These are phyloP conservation scores for Pteropus rufus DNA, from an alignment of 2,797 vertebrate genomes.

Conservation along the genomic window DNA sequence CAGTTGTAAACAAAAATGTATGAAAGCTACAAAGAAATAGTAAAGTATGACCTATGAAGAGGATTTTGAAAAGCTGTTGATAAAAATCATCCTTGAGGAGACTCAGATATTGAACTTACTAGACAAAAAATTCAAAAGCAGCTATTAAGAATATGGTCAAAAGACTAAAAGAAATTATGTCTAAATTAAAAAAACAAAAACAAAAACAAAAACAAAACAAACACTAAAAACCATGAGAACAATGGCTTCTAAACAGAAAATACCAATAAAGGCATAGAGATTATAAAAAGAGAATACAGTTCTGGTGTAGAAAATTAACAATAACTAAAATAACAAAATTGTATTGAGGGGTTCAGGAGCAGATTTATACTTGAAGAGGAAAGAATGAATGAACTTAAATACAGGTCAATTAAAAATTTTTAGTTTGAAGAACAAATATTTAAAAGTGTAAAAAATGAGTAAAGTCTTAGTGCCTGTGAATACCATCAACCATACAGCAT, in stretches of 20 bases:
- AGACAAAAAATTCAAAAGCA: not conserved
- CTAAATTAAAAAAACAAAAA: not conserved
- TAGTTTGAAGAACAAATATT: not conserved
- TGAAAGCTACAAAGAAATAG: not conserved
- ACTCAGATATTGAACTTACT: not conserved
- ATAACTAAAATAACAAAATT: not conserved
- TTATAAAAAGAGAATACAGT: not conserved
- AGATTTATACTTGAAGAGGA: not conserved
- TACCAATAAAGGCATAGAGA: not conserved
- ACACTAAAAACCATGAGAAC: not conserved
- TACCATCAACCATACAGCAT: not conserved
- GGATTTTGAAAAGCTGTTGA: not conserved
- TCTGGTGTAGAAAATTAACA: not conserved
- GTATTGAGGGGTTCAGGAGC: not conserved
- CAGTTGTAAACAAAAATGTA: not conserved
- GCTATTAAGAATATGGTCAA: not conserved
- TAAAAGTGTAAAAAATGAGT: not conserved
- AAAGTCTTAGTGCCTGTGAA: not conserved
- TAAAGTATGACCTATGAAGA: not conserved
- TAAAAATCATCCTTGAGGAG: not conserved
- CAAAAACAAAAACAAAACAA: no score
- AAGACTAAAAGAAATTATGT: not conserved
- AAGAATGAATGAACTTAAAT: not conserved
- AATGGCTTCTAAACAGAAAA: not conserved
- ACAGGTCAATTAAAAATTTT: not conserved